Conservation (phyloP, 2,113 vertebrate genomes). For the Clarias macrocephalus region DNA sequence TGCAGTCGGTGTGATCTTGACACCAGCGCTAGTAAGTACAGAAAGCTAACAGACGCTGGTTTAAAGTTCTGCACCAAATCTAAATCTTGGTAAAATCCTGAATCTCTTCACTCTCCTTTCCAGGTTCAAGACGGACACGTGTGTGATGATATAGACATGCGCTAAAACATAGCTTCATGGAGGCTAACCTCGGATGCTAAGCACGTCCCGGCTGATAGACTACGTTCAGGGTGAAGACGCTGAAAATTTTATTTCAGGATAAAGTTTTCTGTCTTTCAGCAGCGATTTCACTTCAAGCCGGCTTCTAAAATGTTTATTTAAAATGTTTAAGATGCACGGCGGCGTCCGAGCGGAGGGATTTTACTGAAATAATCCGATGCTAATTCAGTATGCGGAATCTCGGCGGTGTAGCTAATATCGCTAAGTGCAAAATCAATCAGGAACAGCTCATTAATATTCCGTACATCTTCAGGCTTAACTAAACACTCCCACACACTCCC, state of each 20-base stretch:
- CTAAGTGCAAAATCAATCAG: conserved; percentile 29
- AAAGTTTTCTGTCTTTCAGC: neutral
- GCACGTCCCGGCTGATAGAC: neutral
- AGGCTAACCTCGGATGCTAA: neutral
- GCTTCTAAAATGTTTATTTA: neutral
- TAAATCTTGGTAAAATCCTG: neutral
- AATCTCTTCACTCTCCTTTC: neutral
- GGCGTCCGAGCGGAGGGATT: neutral
- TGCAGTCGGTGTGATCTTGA: neutral
- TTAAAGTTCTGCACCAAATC: neutral
- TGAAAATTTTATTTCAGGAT: neutral
- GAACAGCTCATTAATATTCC: neutral
- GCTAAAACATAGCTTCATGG: neutral
- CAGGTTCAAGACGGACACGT: neutral
- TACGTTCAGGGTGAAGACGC: too few relatives aligned
- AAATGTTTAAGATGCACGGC: neutral
- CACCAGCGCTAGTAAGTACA: neutral
- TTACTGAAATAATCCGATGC: neutral
- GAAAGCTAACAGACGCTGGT: neutral
- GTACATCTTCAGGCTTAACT: conserved; percentile 33
- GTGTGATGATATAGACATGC: neutral
- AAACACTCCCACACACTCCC: neutral
- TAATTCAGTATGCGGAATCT: neutral
- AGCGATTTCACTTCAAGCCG: neutral
- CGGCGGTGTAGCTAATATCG: conserved; percentile 18